Evolutionary conservation across 2,888 invertebrate species (phyloP), one percentile per base, ranked within the genome.

Genomic region (Drosophila cognata): DNA sequence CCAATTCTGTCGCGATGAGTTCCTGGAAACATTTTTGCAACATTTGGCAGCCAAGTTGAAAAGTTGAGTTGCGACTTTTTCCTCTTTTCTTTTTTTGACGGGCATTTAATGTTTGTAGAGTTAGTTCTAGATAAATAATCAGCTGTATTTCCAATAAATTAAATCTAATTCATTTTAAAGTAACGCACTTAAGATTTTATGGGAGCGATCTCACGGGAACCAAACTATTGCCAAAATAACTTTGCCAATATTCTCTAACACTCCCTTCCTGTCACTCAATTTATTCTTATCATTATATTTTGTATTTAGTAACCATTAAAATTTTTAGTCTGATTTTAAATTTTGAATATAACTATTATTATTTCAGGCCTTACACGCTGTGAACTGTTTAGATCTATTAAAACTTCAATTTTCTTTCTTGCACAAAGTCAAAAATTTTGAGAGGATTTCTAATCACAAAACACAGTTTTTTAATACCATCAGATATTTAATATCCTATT

Each of bases 11-110:
- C 36, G 29, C 48, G 31, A 46, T 51, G 43, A 53, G 43, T 60
- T 58, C 48, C 31, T 28, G 25, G 31, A 66, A 61, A 57, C 8
- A 46, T 46, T 69, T 66, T 75, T 35, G 72, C 58, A 64, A 67
- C 73, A 78, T 73, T 75, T 73, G 74, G 65, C 31, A 46, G 41
- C 10, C 36, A 59, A 64, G 38, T 28, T 65, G 2, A 43, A 43
- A 48, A 35, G 18, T 25, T 38, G n/a, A 51, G 31, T 6, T 38
- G 21, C 16, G 16, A 46, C 25, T 16, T 25, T 25, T 8, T 16
- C 46, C 2, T 4, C 7, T 4, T 16, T 46, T 46, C 21, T 46
- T 46, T 21, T 46, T 46, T 38, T 46, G 2, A 43, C 7, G 2
- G 16, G 16, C 25, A 25, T 25, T 25, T 25, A 25, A 8, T 16